A percentile compares a stretch with the other conserved stretches of the same genome.
Evolutionary conservation across 35 echinoderm and acorn worm species (phyloP).

Genomic region (Lytechinus variegatus): DNA sequence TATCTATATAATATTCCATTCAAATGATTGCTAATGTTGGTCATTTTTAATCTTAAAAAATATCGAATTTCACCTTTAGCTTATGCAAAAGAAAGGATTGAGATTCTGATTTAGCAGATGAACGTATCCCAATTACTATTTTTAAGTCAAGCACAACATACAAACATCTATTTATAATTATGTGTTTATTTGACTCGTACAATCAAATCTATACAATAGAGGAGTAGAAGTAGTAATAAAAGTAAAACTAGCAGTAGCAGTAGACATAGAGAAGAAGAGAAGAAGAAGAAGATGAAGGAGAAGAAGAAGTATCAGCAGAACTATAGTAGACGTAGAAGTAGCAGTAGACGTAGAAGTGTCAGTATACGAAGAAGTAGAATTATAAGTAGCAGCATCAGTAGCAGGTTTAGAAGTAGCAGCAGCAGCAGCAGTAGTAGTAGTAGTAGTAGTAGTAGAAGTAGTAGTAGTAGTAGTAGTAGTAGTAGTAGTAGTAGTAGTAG

Average conservation of each 20-base stretch:
- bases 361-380: not conserved
- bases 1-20: too few species aligned
- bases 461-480: constrained; percentile 11
- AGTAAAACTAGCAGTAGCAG: not conserved
- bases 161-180: too few species aligned
- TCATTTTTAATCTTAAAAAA: too few species aligned
- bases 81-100: too few species aligned
- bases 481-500: not conserved
- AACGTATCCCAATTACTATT: too few species aligned
- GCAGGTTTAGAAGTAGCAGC: not conserved
- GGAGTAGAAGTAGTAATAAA: not conserved
- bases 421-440: not conserved
- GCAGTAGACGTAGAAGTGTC: not conserved
- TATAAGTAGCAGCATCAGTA: not conserved
- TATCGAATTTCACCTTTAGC: too few species aligned
- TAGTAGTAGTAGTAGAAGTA: not conserved
- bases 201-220: too few species aligned
- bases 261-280: not conserved
- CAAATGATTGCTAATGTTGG: too few species aligned
- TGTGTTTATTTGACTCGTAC: too few species aligned
- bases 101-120: too few species aligned
- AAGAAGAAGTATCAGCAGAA: not conserved
- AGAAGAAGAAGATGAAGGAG: not conserved
- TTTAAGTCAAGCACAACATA: too few species aligned
- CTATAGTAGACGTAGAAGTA: not conserved